A percentile compares a stretch with the other conserved stretches of the same genome.
These are phyloP conservation scores for Oncorhynchus nerka DNA, from an alignment of 2,113 vertebrate species.

Conservation along the genomic window DNA sequence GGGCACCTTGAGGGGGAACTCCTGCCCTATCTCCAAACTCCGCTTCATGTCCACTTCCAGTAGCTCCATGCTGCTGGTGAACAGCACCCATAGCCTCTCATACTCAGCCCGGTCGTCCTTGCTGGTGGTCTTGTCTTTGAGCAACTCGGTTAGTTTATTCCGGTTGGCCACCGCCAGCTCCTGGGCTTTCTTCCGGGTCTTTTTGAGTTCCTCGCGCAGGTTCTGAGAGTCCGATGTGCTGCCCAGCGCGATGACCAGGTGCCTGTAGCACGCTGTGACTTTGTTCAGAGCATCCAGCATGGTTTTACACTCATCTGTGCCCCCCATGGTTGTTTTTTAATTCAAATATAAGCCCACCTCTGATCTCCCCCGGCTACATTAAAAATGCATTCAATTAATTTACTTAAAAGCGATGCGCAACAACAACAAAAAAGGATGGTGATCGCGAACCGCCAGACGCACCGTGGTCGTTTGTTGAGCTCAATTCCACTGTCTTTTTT, in stretches of 20 bases:
- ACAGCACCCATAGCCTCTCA: slow-evolving; percentile 96
- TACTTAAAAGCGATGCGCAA: neutral
- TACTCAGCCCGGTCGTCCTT: slow-evolving; percentile 89
- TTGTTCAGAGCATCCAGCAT: slow-evolving; percentile 92
- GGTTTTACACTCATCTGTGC: slow-evolving; percentile 91
- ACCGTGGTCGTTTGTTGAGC: neutral
- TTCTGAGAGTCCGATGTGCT: slow-evolving; percentile 94
- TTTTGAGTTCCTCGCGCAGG: slow-evolving; percentile 89
- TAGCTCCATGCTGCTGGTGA: slow-evolving; percentile 92
- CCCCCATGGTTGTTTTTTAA: slow-evolving; percentile 76
- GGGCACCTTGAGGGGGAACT: slow-evolving; percentile 89
- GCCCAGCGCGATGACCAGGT: slow-evolving; percentile 89
- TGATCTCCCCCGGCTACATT: neutral
- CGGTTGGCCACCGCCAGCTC: slow-evolving; percentile 87
- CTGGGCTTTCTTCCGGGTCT: slow-evolving; percentile 90
- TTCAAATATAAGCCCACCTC: neutral
- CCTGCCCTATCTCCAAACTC: slow-evolving; percentile 87
- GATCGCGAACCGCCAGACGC: slow-evolving; percentile 15
- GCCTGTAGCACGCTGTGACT: slow-evolving; percentile 92
- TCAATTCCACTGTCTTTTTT: slow-evolving; percentile 17
- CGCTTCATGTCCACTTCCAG: slow-evolving; percentile 94
- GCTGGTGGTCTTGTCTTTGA: slow-evolving; percentile 83
- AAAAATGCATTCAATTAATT: neutral
- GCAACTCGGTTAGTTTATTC: slow-evolving; percentile 81
- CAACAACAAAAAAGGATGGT: neutral